Evolutionary conservation across 2,113 vertebrate species (phyloP).

Genomic region (Crotalus tigris): DNA sequence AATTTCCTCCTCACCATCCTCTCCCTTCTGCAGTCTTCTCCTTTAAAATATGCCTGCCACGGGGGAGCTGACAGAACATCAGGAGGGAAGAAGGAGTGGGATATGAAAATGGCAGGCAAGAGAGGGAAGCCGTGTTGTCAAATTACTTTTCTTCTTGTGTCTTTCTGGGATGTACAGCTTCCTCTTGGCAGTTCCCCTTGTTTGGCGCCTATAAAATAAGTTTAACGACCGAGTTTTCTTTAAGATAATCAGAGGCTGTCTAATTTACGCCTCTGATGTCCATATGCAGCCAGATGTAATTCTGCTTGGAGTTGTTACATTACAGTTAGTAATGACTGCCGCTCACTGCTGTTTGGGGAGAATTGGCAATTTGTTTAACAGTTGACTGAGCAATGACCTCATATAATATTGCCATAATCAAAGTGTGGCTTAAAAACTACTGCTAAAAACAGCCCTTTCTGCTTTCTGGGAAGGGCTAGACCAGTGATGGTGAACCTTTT

Average conservation of each 20-base stretch:
- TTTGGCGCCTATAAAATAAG: slow-evolving; percentile 77
- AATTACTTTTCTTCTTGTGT: slow-evolving; percentile 69
- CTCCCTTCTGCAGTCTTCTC: neutral
- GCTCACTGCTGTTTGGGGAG: slow-evolving; percentile 74
- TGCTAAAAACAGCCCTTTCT: neutral
- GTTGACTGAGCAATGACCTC: slow-evolving; percentile 82
- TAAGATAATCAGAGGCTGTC: slow-evolving; percentile 77
- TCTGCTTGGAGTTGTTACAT: slow-evolving; percentile 77
- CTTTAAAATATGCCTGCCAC: slow-evolving; percentile 46
- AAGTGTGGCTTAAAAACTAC: slow-evolving; percentile 48
- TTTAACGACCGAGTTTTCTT: slow-evolving; percentile 79
- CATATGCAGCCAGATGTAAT: slow-evolving; percentile 79
- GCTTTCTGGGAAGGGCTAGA: slow-evolving; percentile 41
- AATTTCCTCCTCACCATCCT: fast-evolving
- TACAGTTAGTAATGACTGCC: slow-evolving; percentile 78
- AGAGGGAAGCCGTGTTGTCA: slow-evolving; percentile 38
- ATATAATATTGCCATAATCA: slow-evolving; percentile 73
- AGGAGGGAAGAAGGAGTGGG: slow-evolving; percentile 57
- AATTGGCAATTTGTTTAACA: slow-evolving; percentile 82
- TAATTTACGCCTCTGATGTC: slow-evolving; percentile 77
- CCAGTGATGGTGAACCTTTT: too few species aligned
- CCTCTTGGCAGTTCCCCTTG: slow-evolving; percentile 69
- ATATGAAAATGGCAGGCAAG: slow-evolving; percentile 65
- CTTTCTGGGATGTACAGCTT: slow-evolving; percentile 63
- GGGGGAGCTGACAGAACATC: slow-evolving; percentile 55